Conservation (phyloP, 2,113 vertebrate species). For the Melanotaenia duboulayi region DNA sequence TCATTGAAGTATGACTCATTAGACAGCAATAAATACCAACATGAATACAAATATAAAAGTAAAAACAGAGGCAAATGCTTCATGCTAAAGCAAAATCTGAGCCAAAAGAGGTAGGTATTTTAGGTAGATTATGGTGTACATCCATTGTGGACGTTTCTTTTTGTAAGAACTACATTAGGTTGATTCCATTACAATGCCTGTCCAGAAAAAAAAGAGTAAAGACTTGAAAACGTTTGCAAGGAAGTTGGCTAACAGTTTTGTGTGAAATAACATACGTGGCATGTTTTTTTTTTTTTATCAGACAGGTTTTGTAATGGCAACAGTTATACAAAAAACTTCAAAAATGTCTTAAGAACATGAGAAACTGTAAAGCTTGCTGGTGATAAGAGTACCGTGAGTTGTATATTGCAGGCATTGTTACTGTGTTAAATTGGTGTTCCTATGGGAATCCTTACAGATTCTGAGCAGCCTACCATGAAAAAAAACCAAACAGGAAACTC, state of each 20-base stretch:
- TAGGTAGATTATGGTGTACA: conserved; percentile 82
- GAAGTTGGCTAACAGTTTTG: conserved; percentile 53
- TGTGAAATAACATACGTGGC: conserved; percentile 19
- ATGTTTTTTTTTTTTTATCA: conserved; percentile 27
- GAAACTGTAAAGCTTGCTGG: conserved; percentile 80
- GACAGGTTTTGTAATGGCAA: conserved; percentile 75
- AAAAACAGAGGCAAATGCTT: conserved; percentile 83
- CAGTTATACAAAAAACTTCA: conserved; percentile 55
- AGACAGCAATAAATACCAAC: conserved; percentile 87
- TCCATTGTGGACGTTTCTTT: conserved; percentile 80
- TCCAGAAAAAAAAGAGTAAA: conserved; percentile 56
- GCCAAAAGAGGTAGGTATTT: conserved; percentile 85
- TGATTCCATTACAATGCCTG: conserved; percentile 78
- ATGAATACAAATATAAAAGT: conserved; percentile 86
- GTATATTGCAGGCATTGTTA: conserved; percentile 65
- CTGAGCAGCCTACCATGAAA: conserved; percentile 56
- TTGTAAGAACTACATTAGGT: conserved; percentile 77
- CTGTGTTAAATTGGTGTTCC: conserved; percentile 44
- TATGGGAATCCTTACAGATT: conserved; percentile 39
- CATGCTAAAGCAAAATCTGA: conserved; percentile 82
- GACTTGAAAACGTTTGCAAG: conserved; percentile 46
- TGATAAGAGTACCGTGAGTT: conserved; percentile 77
- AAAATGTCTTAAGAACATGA: conserved; percentile 56
- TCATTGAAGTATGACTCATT: conserved; percentile 84
- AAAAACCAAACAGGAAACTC: conserved; percentile 54